Base-by-base conservation (phyloP, 2,113 vertebrate species). In the Bothrops jararaca region DNA sequence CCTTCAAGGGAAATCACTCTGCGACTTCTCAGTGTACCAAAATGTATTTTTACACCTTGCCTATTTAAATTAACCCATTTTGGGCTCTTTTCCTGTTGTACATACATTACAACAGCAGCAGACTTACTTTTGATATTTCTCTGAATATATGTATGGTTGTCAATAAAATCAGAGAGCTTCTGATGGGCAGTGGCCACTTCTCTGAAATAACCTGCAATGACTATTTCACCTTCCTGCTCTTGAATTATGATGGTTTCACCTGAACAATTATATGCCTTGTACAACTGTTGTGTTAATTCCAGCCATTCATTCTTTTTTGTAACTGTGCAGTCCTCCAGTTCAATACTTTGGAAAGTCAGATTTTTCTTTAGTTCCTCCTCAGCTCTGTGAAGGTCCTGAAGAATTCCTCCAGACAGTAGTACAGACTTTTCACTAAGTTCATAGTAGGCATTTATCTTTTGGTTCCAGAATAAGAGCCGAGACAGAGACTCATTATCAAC, bases 1-100 rank as follows among this genome's bases (percentile, higher is more conserved):
- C 99, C 99, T 69, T 48, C 96, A 29, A 99, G 89, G 48, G 93
- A 95, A 95, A 99, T 95, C 91, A 93, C 93, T 2, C 95, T 97
- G 24, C 22, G 3, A 13, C 91, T 96, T 0, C 42, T 85, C 5
- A 95, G 88, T 0, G 6, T 69, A 20, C 42, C 90, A 0, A 98
- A 97, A 80, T n/a, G 86, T 85, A 98, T 96, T 48, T 96, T 95
- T 86, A 99, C 93, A 3, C 85, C 93, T 8, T 94, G 95, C 1
- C 86, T 93, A 85, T 91, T 86, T 8, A 98, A 42, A 93, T 92
- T 60, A 90, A 29, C 0, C 96, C 93, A 97, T 3, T 94, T 48
- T 0, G 26, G 0, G 0, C 22, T 86, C 52, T 96, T 97, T 5
- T 96, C 91, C n/a, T 94, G 56, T 94, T 95, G 26, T 60, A 99